phyloP scores from a whole-genome alignment of 2,888 invertebrate genomes.

The Agriopis marginaria region DNA sequence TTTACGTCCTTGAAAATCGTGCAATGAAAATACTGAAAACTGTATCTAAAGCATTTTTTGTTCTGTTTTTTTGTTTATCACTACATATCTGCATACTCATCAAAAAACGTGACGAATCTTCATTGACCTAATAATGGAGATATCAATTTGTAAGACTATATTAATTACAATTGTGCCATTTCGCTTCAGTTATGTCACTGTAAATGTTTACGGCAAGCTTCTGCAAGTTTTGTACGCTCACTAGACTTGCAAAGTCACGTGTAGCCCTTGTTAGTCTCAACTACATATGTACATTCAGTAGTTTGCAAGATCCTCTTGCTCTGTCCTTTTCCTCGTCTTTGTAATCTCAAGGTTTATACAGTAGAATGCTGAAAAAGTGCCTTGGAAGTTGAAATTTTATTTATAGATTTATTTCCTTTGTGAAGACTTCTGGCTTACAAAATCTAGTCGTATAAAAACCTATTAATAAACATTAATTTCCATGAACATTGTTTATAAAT shows the following conservation, averaged over 20 bases:
- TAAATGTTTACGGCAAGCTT: background rate
- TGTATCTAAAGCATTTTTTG: too few relatives aligned
- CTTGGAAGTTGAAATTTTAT: conserved; percentile 2
- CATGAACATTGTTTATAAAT: background rate
- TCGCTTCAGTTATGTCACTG: too few relatives aligned
- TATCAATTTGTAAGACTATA: too few relatives aligned
- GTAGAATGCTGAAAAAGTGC: conserved; percentile 34
- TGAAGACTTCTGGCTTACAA: background rate
- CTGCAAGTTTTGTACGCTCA: background rate
- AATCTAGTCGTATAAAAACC: background rate
- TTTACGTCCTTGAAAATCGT: too few relatives aligned
- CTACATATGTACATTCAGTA: conserved; percentile 30
- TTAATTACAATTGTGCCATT: background rate
- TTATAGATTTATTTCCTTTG: background rate
- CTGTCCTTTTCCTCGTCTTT: conserved; percentile 42
- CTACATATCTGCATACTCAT: too few relatives aligned
- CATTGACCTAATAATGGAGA: too few relatives aligned
- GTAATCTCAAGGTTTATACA: conserved; percentile 39
- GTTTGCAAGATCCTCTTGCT: conserved; percentile 52
- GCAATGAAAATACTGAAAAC: too few relatives aligned
- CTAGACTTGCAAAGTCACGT: background rate
- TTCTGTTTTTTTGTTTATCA: too few relatives aligned
- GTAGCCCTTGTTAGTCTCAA: background rate
- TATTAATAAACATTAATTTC: background rate
- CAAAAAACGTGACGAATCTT: too few relatives aligned